phyloP scores from a whole-genome alignment of 2,113 vertebrate species.

The Smithornis capensis region DNA sequence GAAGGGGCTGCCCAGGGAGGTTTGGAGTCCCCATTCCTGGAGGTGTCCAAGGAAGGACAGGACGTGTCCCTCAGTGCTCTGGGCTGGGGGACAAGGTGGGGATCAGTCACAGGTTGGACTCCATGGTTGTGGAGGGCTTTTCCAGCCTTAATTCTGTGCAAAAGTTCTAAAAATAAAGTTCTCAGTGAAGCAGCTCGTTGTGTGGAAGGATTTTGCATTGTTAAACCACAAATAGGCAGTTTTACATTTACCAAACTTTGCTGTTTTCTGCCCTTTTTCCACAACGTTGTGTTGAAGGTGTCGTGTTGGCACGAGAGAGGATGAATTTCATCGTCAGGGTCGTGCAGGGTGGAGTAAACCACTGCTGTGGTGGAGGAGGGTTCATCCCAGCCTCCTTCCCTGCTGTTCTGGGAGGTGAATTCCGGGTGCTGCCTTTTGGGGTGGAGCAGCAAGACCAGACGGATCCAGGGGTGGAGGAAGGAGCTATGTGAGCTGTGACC shows the following conservation, averaged over 20 bases:
- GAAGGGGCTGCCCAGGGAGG: background rate
- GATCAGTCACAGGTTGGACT: background rate
- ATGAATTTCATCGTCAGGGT: background rate
- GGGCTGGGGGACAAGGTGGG: background rate
- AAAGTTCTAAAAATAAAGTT: background rate
- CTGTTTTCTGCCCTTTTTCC: background rate
- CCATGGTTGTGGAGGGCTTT: background rate
- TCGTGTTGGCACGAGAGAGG: background rate
- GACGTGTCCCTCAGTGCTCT: background rate
- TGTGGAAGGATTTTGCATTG: background rate
- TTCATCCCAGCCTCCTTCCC: background rate
- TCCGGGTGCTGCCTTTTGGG: background rate
- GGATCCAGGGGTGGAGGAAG: background rate
- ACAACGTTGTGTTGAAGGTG: rapidly evolving
- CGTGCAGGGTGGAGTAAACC: background rate
- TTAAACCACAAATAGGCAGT: background rate
- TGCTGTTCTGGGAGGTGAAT: background rate
- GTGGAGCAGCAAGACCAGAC: background rate
- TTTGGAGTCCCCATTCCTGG: background rate
- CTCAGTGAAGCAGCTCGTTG: background rate
- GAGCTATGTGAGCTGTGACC: background rate
- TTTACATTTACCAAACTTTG: background rate
- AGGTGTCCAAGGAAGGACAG: background rate
- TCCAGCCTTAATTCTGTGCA: background rate
- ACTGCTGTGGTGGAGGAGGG: background rate